Evolutionary conservation across 2,113 vertebrate species (phyloP).

Genomic region (Agapornis roseicollis): DNA sequence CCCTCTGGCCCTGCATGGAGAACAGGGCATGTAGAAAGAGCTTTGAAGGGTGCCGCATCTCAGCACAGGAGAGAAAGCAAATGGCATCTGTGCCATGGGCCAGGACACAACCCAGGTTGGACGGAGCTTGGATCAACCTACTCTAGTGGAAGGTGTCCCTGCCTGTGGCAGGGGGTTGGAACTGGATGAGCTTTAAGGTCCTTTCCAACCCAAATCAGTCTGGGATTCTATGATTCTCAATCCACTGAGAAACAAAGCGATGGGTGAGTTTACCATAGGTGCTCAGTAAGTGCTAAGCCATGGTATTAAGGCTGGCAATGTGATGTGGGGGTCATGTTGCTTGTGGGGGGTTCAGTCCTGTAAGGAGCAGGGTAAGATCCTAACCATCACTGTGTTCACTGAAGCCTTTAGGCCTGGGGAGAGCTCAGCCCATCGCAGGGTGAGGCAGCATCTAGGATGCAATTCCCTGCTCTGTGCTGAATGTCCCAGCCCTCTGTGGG

Average conservation of each 20-base stretch:
- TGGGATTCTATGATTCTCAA: background rate
- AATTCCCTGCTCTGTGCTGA: background rate
- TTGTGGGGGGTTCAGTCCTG: background rate
- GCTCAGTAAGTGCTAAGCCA: background rate
- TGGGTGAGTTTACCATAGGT: background rate
- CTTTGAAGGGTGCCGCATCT: background rate
- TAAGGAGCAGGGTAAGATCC: background rate
- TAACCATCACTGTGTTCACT: background rate
- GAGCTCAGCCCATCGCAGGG: background rate
- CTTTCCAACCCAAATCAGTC: background rate
- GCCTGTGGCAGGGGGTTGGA: background rate
- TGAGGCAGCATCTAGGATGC: background rate
- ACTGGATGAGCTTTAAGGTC: background rate
- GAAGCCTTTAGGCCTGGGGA: background rate
- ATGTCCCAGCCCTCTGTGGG: background rate
- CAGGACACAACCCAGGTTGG: background rate
- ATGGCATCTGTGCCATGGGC: background rate
- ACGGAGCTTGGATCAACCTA: background rate
- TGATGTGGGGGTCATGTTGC: background rate
- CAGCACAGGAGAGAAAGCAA: background rate
- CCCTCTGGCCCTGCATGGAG: background rate
- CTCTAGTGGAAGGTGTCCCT: background rate
- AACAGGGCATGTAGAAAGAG: background rate
- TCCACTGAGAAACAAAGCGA: background rate
- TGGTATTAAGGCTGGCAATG: accelerated